Percentiles rank a stretch among this genome's conserved stretches.
These are phyloP conservation scores for Pinna nobilis DNA, from an alignment of 1,140 invertebrate species.

Conservation along the genomic window DNA sequence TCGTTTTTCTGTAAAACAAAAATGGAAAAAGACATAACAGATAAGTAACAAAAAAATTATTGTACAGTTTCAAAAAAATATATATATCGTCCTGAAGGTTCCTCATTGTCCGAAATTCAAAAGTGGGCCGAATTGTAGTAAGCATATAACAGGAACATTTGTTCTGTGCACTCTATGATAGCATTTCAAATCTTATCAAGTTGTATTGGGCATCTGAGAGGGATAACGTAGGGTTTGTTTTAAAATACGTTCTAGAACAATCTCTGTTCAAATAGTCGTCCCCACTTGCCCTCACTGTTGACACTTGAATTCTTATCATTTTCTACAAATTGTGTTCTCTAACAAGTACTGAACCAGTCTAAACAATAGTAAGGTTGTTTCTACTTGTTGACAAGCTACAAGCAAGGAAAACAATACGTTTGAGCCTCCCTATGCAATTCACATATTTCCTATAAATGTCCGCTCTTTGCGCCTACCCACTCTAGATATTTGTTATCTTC, in stretches of 20 bases:
- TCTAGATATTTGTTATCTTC: constrained; percentile 34
- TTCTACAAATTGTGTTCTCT: too few relatives aligned
- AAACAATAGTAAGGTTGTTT: constrained; percentile 16
- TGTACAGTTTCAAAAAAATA: background rate
- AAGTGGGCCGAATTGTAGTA: too few relatives aligned
- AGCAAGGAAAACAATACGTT: constrained; percentile 14
- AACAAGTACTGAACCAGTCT: background rate
- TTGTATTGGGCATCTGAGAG: too few relatives aligned
- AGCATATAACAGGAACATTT: background rate
- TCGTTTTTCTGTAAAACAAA: constrained; percentile 35
- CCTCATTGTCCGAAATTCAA: too few relatives aligned
- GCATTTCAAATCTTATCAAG: background rate
- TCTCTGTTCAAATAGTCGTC: too few relatives aligned
- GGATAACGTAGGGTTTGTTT: too few relatives aligned
- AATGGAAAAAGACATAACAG: background rate
- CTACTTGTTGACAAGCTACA: constrained; percentile 12
- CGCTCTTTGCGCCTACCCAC: constrained; percentile 33
- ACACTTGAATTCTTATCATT: too few relatives aligned
- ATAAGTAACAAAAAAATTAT: background rate
- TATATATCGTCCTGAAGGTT: too few relatives aligned
- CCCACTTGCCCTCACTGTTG: too few relatives aligned
- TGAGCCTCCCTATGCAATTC: constrained; percentile 32
- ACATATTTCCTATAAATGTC: constrained; percentile 37
- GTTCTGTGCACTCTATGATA: background rate
- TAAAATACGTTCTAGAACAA: too few relatives aligned